phyloP scores from a whole-genome alignment of 2,888 invertebrate species.

The Pocota personata region DNA sequence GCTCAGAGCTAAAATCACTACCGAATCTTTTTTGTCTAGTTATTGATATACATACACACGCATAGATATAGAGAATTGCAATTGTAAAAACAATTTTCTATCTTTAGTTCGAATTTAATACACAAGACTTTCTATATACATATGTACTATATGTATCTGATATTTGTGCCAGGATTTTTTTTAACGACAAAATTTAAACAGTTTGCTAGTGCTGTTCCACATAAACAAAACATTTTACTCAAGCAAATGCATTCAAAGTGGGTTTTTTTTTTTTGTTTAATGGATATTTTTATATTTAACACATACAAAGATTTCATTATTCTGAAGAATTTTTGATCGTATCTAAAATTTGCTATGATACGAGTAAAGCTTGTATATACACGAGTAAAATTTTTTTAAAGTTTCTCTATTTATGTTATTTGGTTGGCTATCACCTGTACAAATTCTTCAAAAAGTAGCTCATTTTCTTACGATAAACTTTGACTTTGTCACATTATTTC shows the following conservation, averaged over 20 bases:
- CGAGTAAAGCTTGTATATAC: too few relatives aligned
- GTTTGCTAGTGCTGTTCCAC: not conserved
- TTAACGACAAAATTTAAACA: not conserved
- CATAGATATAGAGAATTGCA: slow-evolving; percentile 34
- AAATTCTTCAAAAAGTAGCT: too few relatives aligned
- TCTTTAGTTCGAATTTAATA: slow-evolving; percentile 60
- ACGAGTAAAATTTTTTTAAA: too few relatives aligned
- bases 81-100: slow-evolving; percentile 55
- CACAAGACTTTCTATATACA: not conserved
- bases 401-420: too few relatives aligned
- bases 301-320: not conserved
- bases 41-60: slow-evolving; percentile 36
- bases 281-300: slow-evolving; percentile 7
- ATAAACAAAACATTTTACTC: not conserved
- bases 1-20: slow-evolving; percentile 10
- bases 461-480: too few relatives aligned
- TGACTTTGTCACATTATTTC: too few relatives aligned
- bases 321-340: not conserved
- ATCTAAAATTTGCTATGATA: not conserved
- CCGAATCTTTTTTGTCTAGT: slow-evolving; percentile 10
- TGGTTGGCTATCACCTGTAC: too few relatives aligned
- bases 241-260: slow-evolving; percentile 10
- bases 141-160: not conserved
- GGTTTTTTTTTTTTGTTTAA: not conserved
- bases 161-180: not conserved